Conservation (phyloP, 1,140 invertebrate genomes). For the Carcinoscorpius rotundicauda region DNA sequence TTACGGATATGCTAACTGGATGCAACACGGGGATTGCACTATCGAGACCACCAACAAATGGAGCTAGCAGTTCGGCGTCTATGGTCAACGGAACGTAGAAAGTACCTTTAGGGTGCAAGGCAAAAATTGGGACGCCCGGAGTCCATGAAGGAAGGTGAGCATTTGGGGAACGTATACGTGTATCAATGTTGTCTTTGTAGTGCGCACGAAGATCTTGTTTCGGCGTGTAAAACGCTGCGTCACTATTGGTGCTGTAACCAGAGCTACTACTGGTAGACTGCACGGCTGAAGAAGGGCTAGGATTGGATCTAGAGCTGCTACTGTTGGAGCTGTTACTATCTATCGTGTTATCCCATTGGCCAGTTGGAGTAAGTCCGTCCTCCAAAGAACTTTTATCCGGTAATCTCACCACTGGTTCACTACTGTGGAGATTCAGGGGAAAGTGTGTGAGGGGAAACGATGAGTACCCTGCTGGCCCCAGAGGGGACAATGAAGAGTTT, state of each 20-base stretch:
- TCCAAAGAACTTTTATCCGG: no score
- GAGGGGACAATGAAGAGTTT: no score
- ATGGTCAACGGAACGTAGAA: conserved; percentile 85
- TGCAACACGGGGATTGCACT: conserved; percentile 52
- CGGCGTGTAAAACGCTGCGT: not conserved
- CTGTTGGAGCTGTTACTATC: not conserved
- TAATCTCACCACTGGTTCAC: no score
- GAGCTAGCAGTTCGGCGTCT: conserved; percentile 58
- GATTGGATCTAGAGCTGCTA: conserved; percentile 18
- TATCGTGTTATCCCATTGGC: no score
- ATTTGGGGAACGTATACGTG: no score
- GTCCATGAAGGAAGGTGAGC: conserved; percentile 15
- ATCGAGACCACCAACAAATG: conserved; percentile 44
- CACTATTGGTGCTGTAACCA: conserved; percentile 22
- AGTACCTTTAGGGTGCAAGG: conserved; percentile 67
- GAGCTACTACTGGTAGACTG: conserved; percentile 13
- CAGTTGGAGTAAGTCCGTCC: no score
- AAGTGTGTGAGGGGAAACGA: no score
- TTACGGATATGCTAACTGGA: conserved; percentile 81
- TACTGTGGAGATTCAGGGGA: no score
- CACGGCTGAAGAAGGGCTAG: conserved; percentile 16
- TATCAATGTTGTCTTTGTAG: no score
- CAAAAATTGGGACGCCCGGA: conserved; percentile 56
- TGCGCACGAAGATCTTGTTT: no score
- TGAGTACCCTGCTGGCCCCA: no score